Evolutionary conservation across 2,888 invertebrate species (phyloP).

Genomic region (Apotomis turbidana): DNA sequence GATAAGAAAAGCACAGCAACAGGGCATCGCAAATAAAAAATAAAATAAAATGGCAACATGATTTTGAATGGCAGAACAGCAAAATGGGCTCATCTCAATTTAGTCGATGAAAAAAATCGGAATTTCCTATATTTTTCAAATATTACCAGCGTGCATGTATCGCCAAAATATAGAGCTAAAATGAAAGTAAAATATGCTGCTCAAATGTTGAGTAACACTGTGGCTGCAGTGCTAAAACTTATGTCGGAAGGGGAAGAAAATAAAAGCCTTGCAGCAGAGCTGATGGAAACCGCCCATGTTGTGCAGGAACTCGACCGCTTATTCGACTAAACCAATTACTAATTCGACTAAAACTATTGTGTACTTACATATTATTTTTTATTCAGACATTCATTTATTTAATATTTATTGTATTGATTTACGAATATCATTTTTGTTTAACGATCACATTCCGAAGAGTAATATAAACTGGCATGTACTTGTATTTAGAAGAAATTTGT

Average conservation of each 20-base stretch:
- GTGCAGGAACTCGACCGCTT: not conserved
- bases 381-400: no score
- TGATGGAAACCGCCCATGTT: not conserved
- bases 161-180: not conserved
- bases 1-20: no score
- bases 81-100: not conserved
- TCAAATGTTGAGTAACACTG: constrained; percentile 1
- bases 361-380: no score
- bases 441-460: no score
- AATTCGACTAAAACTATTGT: no score
- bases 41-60: not conserved
- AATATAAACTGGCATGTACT: no score
- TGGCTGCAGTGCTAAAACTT: not conserved
- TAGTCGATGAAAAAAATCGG: not conserved
- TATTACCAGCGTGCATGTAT: not conserved
- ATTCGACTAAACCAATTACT: not conserved
- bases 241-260: not conserved
- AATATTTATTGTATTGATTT: no score
- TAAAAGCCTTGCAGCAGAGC: not conserved
- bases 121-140: not conserved
- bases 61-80: not conserved
- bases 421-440: no score
- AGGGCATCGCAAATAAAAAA: no score
- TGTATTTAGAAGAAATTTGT: no score
- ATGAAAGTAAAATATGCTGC: constrained; percentile 11